A percentile compares a stretch with the other conserved stretches of the same genome.
phyloP scores from a whole-genome alignment of 2,888 invertebrate species.

The Tetropium fuscum region DNA sequence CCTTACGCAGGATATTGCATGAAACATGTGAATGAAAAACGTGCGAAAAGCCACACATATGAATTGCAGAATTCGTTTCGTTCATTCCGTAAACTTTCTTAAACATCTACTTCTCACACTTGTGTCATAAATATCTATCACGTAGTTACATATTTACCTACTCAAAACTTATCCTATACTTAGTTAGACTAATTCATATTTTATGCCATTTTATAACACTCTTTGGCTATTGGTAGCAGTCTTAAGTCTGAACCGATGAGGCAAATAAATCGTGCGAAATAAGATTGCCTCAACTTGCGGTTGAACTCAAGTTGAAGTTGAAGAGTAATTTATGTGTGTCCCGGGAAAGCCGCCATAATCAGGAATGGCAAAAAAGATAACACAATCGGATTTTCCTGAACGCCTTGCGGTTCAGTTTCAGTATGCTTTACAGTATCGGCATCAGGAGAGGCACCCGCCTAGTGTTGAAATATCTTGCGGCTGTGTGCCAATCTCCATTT shows the following conservation, averaged over 20 bases:
- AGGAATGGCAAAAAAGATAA: constrained; percentile 68
- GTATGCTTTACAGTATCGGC: constrained; percentile 58
- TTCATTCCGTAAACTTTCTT: too few relatives aligned
- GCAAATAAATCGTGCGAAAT: constrained; percentile 23
- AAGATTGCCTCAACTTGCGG: constrained; percentile 31
- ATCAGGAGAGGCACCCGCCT: constrained; percentile 40
- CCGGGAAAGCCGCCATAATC: constrained; percentile 58
- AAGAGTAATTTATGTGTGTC: constrained; percentile 58
- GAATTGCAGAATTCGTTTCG: too few relatives aligned
- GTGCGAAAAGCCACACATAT: too few relatives aligned
- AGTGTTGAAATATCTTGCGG: constrained; percentile 33
- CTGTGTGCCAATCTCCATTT: constrained; percentile 31
- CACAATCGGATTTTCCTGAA: constrained; percentile 65
- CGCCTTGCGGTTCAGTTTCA: constrained; percentile 58
- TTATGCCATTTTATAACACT: background rate
- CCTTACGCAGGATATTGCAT: too few relatives aligned
- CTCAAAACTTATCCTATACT: too few relatives aligned
- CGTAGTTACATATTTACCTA: too few relatives aligned
- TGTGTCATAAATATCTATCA: too few relatives aligned
- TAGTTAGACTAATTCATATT: too few relatives aligned
- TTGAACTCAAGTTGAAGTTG: constrained; percentile 36
- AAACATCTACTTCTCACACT: too few relatives aligned
- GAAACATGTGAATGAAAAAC: too few relatives aligned
- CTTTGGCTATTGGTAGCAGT: constrained; percentile 4
- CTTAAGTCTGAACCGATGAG: constrained; percentile 12